Percentiles rank a stretch among this genome's conserved stretches.
phyloP scores from a whole-genome alignment of 2,113 vertebrate genomes.

The Melanocharis versteri region DNA sequence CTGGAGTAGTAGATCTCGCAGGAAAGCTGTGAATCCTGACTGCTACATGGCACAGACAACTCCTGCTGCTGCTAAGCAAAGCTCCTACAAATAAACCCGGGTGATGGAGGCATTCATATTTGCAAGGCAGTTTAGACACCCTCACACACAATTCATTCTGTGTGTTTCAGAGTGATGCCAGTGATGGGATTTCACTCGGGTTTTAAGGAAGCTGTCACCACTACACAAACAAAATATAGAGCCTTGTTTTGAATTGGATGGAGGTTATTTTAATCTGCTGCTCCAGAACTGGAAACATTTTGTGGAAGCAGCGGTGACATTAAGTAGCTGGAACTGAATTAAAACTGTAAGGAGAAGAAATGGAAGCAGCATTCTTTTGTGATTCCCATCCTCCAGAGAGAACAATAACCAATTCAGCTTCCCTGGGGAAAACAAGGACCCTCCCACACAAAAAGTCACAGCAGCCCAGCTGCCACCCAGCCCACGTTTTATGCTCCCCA shows the following conservation, averaged over 20 bases:
- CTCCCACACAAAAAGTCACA: neutral
- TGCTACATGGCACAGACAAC: neutral
- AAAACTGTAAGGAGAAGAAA: neutral
- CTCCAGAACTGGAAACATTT: neutral
- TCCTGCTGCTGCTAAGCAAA: neutral
- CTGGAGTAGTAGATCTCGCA: neutral
- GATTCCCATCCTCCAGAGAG: neutral
- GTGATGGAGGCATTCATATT: neutral
- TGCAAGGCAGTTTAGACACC: neutral
- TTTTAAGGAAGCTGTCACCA: neutral
- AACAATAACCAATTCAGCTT: neutral
- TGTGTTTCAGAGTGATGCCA: neutral
- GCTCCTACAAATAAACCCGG: neutral
- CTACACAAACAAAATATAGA: neutral
- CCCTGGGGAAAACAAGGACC: neutral
- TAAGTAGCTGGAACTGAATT: neutral
- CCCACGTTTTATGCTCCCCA: neutral
- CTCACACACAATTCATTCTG: neutral
- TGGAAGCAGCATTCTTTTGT: neutral
- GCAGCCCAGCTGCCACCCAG: neutral
- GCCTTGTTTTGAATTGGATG: neutral
- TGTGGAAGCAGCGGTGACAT: neutral
- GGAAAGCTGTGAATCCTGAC: constrained; percentile 11
- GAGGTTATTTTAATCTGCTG: neutral
- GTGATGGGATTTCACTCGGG: neutral